Evolutionary conservation across 2,888 invertebrate species (phyloP).

Genomic region (Caenorhabditis parvicauda): DNA sequence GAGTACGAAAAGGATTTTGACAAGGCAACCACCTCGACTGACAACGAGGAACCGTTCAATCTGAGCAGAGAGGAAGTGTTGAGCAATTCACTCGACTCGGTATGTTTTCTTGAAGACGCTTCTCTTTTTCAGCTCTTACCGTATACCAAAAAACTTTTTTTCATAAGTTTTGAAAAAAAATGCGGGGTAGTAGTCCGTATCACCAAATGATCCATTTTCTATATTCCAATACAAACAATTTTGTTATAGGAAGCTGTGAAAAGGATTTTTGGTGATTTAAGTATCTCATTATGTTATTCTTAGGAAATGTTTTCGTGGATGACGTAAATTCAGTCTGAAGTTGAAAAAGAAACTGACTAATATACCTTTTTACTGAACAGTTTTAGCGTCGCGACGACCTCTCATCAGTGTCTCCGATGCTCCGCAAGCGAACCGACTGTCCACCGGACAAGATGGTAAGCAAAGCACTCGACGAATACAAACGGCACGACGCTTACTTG

Average conservation of each 20-base stretch:
- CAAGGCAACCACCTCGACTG: background rate
- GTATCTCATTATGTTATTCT: too few relatives aligned
- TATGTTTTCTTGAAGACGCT: background rate
- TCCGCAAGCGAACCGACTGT: constrained; percentile 70
- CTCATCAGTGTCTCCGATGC: constrained; percentile 10
- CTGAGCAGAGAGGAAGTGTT: constrained; percentile 31
- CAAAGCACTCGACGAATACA: constrained; percentile 66
- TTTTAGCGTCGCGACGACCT: constrained; percentile 11
- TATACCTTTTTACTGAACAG: constrained; percentile 1
- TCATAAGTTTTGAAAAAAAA: constrained; percentile 1
- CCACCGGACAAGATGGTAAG: constrained; percentile 89
- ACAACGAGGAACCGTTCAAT: background rate
- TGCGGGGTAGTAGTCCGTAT: too few relatives aligned
- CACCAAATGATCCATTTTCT: too few relatives aligned
- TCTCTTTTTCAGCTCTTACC: background rate
- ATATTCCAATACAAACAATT: too few relatives aligned
- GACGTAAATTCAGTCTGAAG: constrained; percentile 12
- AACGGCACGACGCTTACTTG: constrained; percentile 46
- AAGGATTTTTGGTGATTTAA: too few relatives aligned
- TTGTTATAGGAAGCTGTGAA: too few relatives aligned
- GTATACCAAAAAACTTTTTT: background rate
- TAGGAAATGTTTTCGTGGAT: too few relatives aligned
- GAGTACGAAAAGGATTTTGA: constrained; percentile 7
- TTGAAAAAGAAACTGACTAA: constrained; percentile 19
- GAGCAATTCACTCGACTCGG: constrained; percentile 21